Evolutionary conservation across 2,797 vertebrate genomes (phyloP), one percentile per base, ranked within the genome.

Genomic region (Sphaeramia orbicularis): DNA sequence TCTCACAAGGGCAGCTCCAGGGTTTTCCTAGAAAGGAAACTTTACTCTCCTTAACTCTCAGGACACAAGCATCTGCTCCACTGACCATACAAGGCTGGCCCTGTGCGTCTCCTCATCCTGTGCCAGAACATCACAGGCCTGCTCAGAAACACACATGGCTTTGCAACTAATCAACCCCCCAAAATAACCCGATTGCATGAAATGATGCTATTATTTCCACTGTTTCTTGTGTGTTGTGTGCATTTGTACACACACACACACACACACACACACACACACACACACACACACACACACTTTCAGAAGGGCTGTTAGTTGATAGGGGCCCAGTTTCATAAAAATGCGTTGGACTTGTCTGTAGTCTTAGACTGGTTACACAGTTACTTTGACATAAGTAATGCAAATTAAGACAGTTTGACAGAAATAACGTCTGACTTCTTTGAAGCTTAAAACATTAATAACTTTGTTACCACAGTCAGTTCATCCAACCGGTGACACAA

Each of bases 81-180:
- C 49, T 89, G 87, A 88, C 92, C 91, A 89, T 91, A 94, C 83
- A 93, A 81, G 90, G 92, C 71, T 38, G 74, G 65, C 35, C 52
- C 57, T 54, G 62, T 44, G 69, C 15, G 19, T 64, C 56, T 40
- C 42, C 42, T 60, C 67, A 32, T 38, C 58, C 42, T 18, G 59
- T 21, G 60, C 47, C 62, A 62, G 47, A 72, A n/a, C 16, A 36
- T 0, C 41, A 21, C 38, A 35, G 44, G 50, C 42, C 56, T 12
- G 45, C 27, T 45, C 3, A 5, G 9, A 4, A 48, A 49, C 14
- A 38, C 10, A 2, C 24, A 49, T 18, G 44, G 21, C 52, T 52
- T 6, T 52, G 40, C 19, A 59, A 55, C 32, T 42, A 15, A 57
- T 67, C 58, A 43, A 59, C 42, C 18, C 15, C 32, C 47, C 42